Conservation (phyloP, 1,140 invertebrate genomes). For the Lordiphosa stackelbergi region DNA sequence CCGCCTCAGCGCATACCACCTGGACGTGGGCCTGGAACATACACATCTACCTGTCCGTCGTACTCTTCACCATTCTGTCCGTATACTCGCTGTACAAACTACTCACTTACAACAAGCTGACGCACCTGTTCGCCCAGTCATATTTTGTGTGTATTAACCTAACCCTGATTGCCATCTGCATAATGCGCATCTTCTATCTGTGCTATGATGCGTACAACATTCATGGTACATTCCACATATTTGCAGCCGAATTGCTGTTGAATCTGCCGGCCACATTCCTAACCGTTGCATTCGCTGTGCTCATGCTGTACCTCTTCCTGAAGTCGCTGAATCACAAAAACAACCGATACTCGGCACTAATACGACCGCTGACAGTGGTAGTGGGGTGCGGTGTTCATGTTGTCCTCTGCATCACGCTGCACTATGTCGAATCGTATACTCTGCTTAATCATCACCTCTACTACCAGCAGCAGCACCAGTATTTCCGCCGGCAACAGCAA, state of each 20-base stretch:
- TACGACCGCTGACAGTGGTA: slow-evolving; percentile 85
- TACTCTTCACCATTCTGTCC: slow-evolving; percentile 88
- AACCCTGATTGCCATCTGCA: slow-evolving; percentile 87
- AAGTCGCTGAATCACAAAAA: slow-evolving; percentile 84
- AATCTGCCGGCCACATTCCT: slow-evolving; percentile 90
- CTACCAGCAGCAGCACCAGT: slow-evolving; percentile 63
- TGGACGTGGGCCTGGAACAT: slow-evolving; percentile 92
- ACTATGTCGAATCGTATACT: slow-evolving; percentile 83
- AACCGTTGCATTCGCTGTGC: slow-evolving; percentile 89
- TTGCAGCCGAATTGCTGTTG: slow-evolving; percentile 88
- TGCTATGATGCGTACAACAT: slow-evolving; percentile 94
- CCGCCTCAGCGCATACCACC: slow-evolving; percentile 78
- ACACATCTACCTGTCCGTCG: slow-evolving; percentile 90
- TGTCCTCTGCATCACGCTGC: slow-evolving; percentile 86
- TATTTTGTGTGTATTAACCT: slow-evolving; percentile 91
- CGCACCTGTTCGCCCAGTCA: slow-evolving; percentile 86
- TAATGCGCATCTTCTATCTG: slow-evolving; percentile 89
- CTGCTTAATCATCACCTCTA: slow-evolving; percentile 61
- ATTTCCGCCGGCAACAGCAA: slow-evolving; percentile 41
- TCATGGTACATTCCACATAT: slow-evolving; percentile 85
- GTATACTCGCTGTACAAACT: slow-evolving; percentile 90
- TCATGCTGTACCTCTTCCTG: slow-evolving; percentile 89
- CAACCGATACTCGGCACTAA: slow-evolving; percentile 82
- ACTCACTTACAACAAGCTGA: slow-evolving; percentile 87
- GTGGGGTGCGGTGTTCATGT: slow-evolving; percentile 86